phyloP scores from a whole-genome alignment of 2,797 vertebrate genomes.

The Pteropus rufus region DNA sequence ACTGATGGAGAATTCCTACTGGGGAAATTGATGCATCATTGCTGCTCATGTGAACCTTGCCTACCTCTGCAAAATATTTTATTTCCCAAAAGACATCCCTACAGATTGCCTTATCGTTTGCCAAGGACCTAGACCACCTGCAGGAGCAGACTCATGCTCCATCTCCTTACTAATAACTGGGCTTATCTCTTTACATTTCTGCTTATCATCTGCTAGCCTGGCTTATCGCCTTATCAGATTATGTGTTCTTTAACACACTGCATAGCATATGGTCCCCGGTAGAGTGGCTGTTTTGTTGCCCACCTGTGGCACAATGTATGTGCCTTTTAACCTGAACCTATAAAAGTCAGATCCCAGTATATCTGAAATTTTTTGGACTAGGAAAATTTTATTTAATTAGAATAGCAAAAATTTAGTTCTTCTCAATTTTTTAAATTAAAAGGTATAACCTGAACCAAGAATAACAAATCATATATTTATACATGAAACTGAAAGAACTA shows the following conservation, averaged over 20 bases:
- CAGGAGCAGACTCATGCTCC: background rate
- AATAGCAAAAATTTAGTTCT: background rate
- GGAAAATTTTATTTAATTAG: background rate
- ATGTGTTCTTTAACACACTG: background rate
- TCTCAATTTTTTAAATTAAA: background rate
- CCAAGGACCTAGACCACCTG: conserved; percentile 8
- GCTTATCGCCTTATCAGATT: conserved; percentile 47
- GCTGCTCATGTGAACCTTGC: background rate
- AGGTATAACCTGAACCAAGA: background rate
- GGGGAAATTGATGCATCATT: background rate
- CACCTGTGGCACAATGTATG: background rate
- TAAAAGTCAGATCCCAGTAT: background rate
- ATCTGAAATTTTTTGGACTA: background rate
- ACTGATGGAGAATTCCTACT: background rate
- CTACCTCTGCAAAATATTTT: background rate
- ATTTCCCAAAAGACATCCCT: background rate
- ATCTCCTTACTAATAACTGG: background rate
- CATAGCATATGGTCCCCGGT: background rate
- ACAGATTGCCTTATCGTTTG: background rate
- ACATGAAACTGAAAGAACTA: background rate
- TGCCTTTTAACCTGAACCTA: background rate
- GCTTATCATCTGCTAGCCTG: background rate
- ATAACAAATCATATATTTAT: background rate
- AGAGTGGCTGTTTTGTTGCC: background rate
- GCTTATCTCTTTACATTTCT: conserved; percentile 8